Evolutionary conservation across 2,797 vertebrate genomes (phyloP).

Genomic region (Parauchenoglanis punctatus): DNA sequence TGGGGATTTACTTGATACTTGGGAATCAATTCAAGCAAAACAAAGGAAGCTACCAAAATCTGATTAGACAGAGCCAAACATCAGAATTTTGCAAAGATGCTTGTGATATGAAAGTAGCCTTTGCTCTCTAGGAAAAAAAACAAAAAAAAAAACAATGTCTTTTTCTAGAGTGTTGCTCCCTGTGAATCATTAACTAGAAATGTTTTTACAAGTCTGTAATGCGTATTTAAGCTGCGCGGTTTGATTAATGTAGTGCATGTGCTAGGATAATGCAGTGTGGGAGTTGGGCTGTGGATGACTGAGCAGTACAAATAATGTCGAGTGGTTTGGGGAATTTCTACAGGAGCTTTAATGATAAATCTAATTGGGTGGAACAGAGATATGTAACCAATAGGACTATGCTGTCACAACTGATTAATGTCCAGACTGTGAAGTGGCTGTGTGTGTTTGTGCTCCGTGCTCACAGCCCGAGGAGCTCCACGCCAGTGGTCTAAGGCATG

Average conservation of each 20-base stretch:
- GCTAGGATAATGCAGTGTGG: conserved; percentile 28
- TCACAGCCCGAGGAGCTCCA: conserved; percentile 70
- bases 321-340: conserved; percentile 27
- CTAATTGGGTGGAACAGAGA: conserved; percentile 77
- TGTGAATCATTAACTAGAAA: conserved; percentile 22
- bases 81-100: neutral
- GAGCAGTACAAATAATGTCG: conserved; percentile 35
- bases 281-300: conserved; percentile 36
- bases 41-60: neutral
- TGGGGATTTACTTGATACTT: neutral
- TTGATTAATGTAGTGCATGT: conserved; percentile 40
- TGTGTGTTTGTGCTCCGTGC: conserved; percentile 63
- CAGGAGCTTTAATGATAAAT: conserved; percentile 70
- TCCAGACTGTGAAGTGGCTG: conserved; percentile 68
- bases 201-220: conserved; percentile 32
- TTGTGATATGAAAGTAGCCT: neutral
- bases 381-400: conserved; percentile 77
- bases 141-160: neutral
- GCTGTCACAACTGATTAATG: conserved; percentile 85
- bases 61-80: neutral
- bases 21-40: neutral
- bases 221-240: conserved; percentile 5
- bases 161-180: neutral
- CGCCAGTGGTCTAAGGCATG: conserved; percentile 76
- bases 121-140: neutral